Conservation (phyloP, 2,797 vertebrate genomes). For the Spea hammondii region DNA sequence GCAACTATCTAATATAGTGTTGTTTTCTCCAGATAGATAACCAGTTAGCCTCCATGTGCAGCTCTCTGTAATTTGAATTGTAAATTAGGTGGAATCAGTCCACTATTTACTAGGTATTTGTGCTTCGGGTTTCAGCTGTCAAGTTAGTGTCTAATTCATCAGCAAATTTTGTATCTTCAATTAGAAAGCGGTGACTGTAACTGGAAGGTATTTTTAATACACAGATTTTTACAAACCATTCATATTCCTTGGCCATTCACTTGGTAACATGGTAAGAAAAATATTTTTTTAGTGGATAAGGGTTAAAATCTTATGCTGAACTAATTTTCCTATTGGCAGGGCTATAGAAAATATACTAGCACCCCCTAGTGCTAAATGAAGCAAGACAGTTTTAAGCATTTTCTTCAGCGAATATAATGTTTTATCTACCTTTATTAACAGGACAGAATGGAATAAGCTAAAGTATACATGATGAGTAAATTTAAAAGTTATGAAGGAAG, state of each 20-base stretch:
- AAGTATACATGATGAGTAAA: neutral
- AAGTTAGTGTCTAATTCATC: conserved; percentile 33
- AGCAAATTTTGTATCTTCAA: conserved; percentile 25
- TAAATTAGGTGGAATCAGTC: conserved; percentile 56
- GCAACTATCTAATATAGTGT: neutral
- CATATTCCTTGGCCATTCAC: conserved; percentile 6
- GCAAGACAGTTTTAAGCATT: neutral
- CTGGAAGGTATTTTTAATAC: neutral
- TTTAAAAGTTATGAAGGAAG: too few relatives aligned
- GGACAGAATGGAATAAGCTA: neutral
- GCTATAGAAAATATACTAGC: conserved; percentile 61
- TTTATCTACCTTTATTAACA: neutral
- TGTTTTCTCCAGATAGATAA: conserved; percentile 24
- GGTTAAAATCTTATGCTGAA: conserved; percentile 7
- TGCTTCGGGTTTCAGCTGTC: conserved; percentile 52
- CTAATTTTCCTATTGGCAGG: neutral
- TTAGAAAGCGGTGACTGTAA: conserved; percentile 37
- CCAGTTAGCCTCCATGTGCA: conserved; percentile 58
- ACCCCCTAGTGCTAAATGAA: conserved; percentile 71
- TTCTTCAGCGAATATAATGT: neutral
- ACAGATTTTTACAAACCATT: conserved; percentile 12
- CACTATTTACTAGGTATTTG: conserved; percentile 56
- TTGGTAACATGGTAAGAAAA: neutral
- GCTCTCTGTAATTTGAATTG: conserved; percentile 58
- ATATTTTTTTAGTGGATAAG: neutral